Evolutionary conservation across 2,888 invertebrate species (phyloP).

Genomic region (Aspidiotus rigidus): DNA sequence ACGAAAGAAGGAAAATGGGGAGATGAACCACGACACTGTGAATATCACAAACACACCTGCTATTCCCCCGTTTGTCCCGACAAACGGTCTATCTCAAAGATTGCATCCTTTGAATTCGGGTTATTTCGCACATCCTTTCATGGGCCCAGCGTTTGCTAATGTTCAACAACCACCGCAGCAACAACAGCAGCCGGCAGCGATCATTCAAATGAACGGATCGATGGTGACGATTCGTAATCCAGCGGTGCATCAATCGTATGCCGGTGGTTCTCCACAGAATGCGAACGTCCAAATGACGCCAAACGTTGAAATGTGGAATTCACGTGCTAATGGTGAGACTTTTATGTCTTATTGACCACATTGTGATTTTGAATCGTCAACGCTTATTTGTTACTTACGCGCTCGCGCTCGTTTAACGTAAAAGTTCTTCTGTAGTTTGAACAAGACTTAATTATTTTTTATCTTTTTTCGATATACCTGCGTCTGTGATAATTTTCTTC

Average conservation of each 20-base stretch:
- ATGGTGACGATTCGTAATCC: conserved; percentile 80
- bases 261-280: neutral
- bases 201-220: conserved; percentile 57
- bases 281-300: conserved; percentile 10
- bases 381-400: too few relatives aligned
- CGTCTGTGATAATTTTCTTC: too few relatives aligned
- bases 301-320: conserved; percentile 15
- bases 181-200: conserved; percentile 44
- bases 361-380: neutral
- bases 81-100: conserved; percentile 17
- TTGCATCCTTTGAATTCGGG: conserved; percentile 13
- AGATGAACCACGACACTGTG: conserved; percentile 27
- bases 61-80: conserved; percentile 15
- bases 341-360: conserved; percentile 3
- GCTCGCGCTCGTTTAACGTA: too few relatives aligned
- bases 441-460: neutral
- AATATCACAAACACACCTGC: conserved; percentile 12
- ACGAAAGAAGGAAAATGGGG: conserved; percentile 27
- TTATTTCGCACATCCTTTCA: conserved; percentile 17
- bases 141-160: conserved; percentile 29
- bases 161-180: conserved; percentile 39
- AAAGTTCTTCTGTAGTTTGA: neutral
- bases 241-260: conserved; percentile 30
- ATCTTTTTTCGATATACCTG: neutral
- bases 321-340: conserved; percentile 21